Conservation (phyloP, 2,888 invertebrate genomes). For the Troilus luridus region DNA sequence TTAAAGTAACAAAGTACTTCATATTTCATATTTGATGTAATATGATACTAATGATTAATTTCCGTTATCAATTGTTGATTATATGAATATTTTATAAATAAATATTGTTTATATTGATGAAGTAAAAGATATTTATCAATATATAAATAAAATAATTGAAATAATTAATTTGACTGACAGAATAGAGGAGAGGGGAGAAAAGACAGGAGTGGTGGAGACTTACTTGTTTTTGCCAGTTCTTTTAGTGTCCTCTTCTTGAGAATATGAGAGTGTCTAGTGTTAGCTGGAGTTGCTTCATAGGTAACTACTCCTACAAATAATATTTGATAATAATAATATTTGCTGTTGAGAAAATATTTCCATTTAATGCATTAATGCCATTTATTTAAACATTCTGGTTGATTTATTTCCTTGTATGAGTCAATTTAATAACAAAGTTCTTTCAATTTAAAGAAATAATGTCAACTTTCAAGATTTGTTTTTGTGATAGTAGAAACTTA, state of each 20-base stretch:
- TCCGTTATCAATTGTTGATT: not conserved
- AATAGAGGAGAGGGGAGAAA: not conserved
- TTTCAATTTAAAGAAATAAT: not conserved
- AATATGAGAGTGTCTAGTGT: not conserved
- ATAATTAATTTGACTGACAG: not conserved
- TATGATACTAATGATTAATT: not conserved
- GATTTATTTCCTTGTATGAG: not conserved
- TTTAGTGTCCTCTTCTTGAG: not conserved
- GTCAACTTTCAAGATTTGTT: not conserved
- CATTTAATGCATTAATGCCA: not conserved
- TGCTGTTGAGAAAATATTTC: not conserved
- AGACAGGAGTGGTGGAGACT: conserved; percentile 4
- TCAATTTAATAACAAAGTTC: not conserved
- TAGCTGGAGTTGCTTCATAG: conserved; percentile 18
- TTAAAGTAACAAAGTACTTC: too few relatives aligned
- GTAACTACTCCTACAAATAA: not conserved
- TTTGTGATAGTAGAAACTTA: not conserved
- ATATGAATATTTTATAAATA: not conserved
- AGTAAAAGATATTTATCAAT: too few relatives aligned
- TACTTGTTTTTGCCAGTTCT: conserved; percentile 7
- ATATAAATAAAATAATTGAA: not conserved
- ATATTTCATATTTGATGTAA: not conserved
- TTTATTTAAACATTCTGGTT: not conserved
- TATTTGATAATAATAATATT: not conserved
- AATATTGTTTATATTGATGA: not conserved